Conservation (phyloP, 2,888 invertebrate species). For the Sinodicranocentrus sp. region DNA sequence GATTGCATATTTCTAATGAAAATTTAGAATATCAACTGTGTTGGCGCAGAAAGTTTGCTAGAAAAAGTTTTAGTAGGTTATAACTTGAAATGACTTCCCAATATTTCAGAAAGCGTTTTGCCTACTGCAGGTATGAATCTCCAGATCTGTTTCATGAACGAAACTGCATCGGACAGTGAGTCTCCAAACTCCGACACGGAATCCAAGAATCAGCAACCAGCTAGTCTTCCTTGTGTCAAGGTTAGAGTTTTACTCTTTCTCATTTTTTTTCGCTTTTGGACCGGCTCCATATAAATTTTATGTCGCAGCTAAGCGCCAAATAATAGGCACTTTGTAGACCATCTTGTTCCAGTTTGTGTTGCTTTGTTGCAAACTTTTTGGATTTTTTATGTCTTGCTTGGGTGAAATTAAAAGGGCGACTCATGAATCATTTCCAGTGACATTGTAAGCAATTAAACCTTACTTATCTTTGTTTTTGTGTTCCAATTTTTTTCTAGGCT, state of each 20-base stretch:
- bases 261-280: slow-evolving; percentile 4
- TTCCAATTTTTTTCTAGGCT: slow-evolving; percentile 59
- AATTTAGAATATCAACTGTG: no score
- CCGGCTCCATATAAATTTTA: slow-evolving; percentile 36
- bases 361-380: neutral
- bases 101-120: slow-evolving; percentile 65
- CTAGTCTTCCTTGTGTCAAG: slow-evolving; percentile 76
- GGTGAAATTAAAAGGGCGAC: slow-evolving; percentile 32
- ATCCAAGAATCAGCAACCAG: slow-evolving; percentile 77
- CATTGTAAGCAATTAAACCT: slow-evolving; percentile 55
- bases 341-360: slow-evolving; percentile 12
- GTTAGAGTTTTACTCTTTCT: slow-evolving; percentile 46
- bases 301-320: neutral
- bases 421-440: slow-evolving; percentile 62
- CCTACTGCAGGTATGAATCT: slow-evolving; percentile 84
- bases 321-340: slow-evolving; percentile 17
- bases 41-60: no score
- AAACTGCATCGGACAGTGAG: slow-evolving; percentile 91
- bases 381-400: slow-evolving; percentile 16
- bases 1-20: no score
- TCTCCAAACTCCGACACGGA: slow-evolving; percentile 88
- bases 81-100: slow-evolving; percentile 52
- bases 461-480: slow-evolving; percentile 29
- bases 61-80: slow-evolving; percentile 17
- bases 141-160: slow-evolving; percentile 97